phyloP scores from a whole-genome alignment of 1,140 invertebrate species.

The Cotesia chilonis region DNA sequence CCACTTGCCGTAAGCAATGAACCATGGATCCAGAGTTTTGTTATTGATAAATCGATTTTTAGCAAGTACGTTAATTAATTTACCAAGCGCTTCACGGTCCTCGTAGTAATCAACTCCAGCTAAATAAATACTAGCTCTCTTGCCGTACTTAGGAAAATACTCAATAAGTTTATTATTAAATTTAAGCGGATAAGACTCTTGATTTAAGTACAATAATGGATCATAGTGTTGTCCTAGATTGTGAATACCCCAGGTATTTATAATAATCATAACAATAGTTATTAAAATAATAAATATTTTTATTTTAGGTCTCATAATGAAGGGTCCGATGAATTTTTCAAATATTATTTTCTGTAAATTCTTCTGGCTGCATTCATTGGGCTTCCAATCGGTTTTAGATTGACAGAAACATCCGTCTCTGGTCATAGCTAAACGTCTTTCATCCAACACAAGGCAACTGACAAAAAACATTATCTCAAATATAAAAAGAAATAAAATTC shows the following conservation, averaged over 20 bases:
- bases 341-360: constrained; percentile 64
- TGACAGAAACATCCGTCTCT: constrained; percentile 66
- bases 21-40: constrained; percentile 60
- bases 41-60: constrained; percentile 60
- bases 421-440: constrained; percentile 59
- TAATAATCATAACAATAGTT: constrained; percentile 48
- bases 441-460: constrained; percentile 68
- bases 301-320: constrained; percentile 60
- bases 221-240: constrained; percentile 69
- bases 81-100: constrained; percentile 49
- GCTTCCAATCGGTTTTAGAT: constrained; percentile 58
- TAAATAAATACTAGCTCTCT: constrained; percentile 65
- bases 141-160: constrained; percentile 66
- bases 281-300: constrained; percentile 63
- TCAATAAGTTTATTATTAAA: constrained; percentile 60
- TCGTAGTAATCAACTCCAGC: constrained; percentile 59
- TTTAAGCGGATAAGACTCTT: constrained; percentile 61
- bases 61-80: constrained; percentile 47
- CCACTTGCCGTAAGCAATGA: constrained; percentile 54
- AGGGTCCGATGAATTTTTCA: constrained; percentile 63
- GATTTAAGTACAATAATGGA: constrained; percentile 69
- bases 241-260: constrained; percentile 64
- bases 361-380: constrained; percentile 64
- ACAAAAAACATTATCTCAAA: constrained; percentile 70
- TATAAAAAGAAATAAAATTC: constrained; percentile 66